Base-by-base conservation (phyloP, 2,888 invertebrate genomes). In the Sarcophaga variegata region DNA sequence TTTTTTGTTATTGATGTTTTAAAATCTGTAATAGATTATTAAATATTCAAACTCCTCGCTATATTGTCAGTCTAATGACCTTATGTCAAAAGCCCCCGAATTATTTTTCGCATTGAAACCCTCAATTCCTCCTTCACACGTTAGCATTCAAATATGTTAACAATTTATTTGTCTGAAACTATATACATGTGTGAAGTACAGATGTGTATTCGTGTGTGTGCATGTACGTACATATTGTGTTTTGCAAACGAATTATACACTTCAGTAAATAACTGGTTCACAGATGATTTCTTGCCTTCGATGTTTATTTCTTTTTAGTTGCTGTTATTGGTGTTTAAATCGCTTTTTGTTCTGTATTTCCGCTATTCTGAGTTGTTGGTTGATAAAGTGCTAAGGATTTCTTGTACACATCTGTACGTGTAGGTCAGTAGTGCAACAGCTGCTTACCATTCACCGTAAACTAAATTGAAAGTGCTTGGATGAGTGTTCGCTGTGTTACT, bases 361-460 rank as follows among this genome's bases (percentile, higher is more conserved):
- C 49, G 77, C 72, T 72, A 37, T 72, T 62, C 60, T 67, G 10
- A 37, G 37, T 78, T 62, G 49, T 49, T 78, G 47, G 45, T 66
- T 72, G 20, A 25, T 60, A n/a, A 81, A 64, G n/a, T 71, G 64
- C 10, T 17, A 77, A 82, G 77, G 82, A 77, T 77, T 82, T 82
- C 14, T 62, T 37, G 5, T 64, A 71, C 64, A 77, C 77, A 82
- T 77, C 72, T 83, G 72, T 69, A 45, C 6, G 5, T 22, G 37
- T 84, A 81, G 89, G 89, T 89, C 89, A 90, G 81, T 89, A 85
- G 89, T 81, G 74, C 79, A 88, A 89, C 90, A 90, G 89, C 90
- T 90, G 90, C 86, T 88, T 84, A 81, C 82, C 83, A 86, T 17
- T n/a, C 37, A 66, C 10, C 25, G 17, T 66, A 69, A 64, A 69